phyloP scores from a whole-genome alignment of 2,113 vertebrate species.

The Alexandromys fortis region DNA sequence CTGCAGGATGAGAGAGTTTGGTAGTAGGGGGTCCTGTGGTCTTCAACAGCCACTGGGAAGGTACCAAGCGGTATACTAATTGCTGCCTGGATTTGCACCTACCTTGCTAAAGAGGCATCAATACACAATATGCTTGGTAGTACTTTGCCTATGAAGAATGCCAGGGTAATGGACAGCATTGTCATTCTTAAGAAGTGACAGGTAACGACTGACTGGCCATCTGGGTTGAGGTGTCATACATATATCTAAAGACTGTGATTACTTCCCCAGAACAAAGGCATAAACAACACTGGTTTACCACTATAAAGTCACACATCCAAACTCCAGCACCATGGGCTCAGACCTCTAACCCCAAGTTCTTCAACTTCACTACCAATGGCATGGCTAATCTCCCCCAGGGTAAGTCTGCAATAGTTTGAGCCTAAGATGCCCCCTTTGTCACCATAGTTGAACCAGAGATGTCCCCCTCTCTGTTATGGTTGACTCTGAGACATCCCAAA shows the following conservation, averaged over 20 bases:
- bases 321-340: no score
- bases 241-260: neutral
- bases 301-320: neutral
- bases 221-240: neutral
- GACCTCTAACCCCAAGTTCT: neutral
- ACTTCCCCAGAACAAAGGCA: neutral
- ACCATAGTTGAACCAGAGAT: neutral
- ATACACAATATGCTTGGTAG: neutral
- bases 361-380: neutral
- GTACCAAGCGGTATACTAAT: neutral
- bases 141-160: neutral
- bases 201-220: neutral
- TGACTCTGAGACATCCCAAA: neutral
- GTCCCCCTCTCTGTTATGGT: neutral
- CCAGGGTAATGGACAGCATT: neutral
- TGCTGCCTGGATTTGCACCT: neutral
- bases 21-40: neutral
- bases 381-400: neutral
- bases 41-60: neutral
- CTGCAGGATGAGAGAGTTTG: neutral
- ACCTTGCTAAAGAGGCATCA: neutral
- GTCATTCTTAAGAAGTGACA: neutral
- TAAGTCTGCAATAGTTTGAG: neutral
- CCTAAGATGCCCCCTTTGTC: neutral
- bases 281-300: neutral